These are phyloP conservation scores for Thalassarche chlororhynchos DNA, from an alignment of 2,113 vertebrate genomes.

Conservation along the genomic window DNA sequence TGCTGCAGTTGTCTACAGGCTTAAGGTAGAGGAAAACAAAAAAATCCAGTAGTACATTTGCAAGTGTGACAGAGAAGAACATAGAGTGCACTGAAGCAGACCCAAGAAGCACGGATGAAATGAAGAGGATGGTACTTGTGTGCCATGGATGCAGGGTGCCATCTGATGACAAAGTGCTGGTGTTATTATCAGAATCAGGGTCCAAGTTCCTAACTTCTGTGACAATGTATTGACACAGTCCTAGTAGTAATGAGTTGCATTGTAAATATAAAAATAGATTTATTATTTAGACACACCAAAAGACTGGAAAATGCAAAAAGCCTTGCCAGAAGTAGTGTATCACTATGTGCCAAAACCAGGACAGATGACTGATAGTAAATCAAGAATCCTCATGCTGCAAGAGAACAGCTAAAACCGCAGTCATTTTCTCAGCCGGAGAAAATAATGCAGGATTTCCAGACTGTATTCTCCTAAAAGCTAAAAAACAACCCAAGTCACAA, in stretches of 20 bases:
- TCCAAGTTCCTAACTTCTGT: not conserved
- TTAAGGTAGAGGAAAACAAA: not conserved
- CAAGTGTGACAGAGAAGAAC: not conserved
- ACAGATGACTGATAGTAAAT: not conserved
- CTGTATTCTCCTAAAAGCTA: not conserved
- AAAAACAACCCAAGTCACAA: not conserved
- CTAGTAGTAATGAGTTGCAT: not conserved
- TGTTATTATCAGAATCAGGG: not conserved
- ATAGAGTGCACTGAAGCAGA: not conserved
- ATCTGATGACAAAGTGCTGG: fast-evolving
- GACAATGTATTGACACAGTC: not conserved
- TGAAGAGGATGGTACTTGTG: not conserved
- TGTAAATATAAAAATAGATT: not conserved
- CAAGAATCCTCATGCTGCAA: not conserved
- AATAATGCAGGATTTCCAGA: not conserved
- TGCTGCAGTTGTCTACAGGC: not conserved
- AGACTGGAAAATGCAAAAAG: not conserved
- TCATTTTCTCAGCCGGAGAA: not conserved
- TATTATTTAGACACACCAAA: not conserved
- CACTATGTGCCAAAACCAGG: not conserved
- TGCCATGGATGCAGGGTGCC: not conserved
- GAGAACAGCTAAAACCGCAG: not conserved
- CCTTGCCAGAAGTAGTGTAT: not conserved
- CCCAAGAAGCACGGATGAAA: not conserved
- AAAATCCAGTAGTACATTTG: not conserved